phyloP scores from a whole-genome alignment of 1,140 invertebrate species.

The Diprion similis region DNA sequence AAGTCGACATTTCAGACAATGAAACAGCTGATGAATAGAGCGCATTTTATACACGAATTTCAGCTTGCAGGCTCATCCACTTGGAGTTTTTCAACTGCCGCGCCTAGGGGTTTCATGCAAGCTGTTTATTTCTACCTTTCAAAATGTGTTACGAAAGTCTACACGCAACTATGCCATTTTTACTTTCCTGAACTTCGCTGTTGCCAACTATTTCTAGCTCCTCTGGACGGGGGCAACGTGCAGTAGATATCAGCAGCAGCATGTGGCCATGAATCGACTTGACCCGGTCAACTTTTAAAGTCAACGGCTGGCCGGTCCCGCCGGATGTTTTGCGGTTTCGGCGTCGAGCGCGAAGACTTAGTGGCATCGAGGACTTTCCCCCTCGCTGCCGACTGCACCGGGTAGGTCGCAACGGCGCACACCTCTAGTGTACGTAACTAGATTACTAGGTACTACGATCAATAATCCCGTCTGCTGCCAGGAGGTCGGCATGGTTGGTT shows the following conservation, averaged over 20 bases:
- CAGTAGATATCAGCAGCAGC: not conserved
- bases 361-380: not conserved
- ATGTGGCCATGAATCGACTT: not conserved
- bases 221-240: not conserved
- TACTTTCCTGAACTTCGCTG: too few species aligned
- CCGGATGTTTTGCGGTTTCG: not conserved
- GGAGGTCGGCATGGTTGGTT: not conserved
- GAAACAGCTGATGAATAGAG: too few species aligned
- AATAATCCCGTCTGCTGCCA: not conserved
- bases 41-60: too few species aligned
- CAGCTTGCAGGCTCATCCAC: too few species aligned
- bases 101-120: too few species aligned
- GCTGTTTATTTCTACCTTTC: too few species aligned
- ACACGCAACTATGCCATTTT: too few species aligned
- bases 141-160: too few species aligned
- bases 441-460: not conserved
- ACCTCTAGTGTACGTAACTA: not conserved
- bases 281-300: not conserved
- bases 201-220: too few species aligned
- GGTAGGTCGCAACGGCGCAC: not conserved
- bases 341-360: not conserved
- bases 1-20: too few species aligned
- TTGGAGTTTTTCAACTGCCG: too few species aligned
- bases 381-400: not conserved
- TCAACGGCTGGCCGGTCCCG: not conserved